Evolutionary conservation across 2,113 vertebrate species (phyloP), one percentile per base, ranked within the genome.

Genomic region (Burhinus oedicnemus): DNA sequence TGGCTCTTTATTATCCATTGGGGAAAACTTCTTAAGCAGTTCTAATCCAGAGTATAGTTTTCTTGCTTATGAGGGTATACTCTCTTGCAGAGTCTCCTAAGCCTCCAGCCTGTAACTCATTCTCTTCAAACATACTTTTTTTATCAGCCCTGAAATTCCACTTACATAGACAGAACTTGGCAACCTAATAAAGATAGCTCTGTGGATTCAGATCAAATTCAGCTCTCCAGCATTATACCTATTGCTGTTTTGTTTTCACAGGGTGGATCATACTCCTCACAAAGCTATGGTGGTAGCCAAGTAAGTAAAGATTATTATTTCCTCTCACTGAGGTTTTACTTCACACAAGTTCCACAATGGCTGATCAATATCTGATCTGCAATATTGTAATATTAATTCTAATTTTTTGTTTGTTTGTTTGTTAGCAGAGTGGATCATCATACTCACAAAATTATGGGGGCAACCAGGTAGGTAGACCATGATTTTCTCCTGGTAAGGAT

Each of bases 391-490:
- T 66, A 49, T 22, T 65, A 40, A 81, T 84, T 29, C n/a, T 74
- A 34, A 47, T 47, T 27, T 36, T 12, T 34, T 27, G 11, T 34
- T 12, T 38, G 27, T 9, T 12, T 69, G 16, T 55, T 68, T 91
- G 5, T 19, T 87, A 32, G 20, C 91, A 96, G 96, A 15, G 83
- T 64, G 94, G 81, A 84, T 91, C 95, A 70, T 86, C 93, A 27
- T 95, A 49, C 11, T 96, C 91, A 23, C 87, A 96, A 87, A 84
- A 15, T 82, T 96, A 96, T 15, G 93, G 91, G 72, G 21, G 69
- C 77, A 85, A 38, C 21, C 93, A 91, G 91, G 96, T 96, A 87
- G 16, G 93, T 47, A 89, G 66, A 61, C 29, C 8, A 79, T 71
- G 21, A 87, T 71, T 84, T 89, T 64, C 5, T 91, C 5, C n/a